Evolutionary conservation across 2,113 vertebrate species (phyloP), one percentile per base, ranked within the genome.

Genomic region (Microtus richardsoni): DNA sequence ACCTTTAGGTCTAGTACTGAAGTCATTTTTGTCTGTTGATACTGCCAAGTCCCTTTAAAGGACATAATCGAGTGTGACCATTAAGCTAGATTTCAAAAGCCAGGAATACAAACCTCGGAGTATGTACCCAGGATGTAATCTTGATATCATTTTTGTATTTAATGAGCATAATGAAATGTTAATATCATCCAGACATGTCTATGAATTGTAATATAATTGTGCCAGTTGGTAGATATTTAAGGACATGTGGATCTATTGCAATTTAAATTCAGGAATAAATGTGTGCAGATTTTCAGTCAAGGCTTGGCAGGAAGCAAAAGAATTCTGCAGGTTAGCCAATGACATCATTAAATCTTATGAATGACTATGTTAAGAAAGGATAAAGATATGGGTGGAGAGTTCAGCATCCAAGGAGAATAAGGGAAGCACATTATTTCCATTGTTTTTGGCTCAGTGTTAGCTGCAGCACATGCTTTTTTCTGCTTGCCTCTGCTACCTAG

Each of bases 101-200:
- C 49, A 75, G 30, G 71, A 64, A 3, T 68, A 30, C 66, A 79
- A 1, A 88, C 6, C 39, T 77, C 86, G 94, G 44, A 92, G 12
- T 62, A 78, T 64, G 30, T 36, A 83, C 16, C 41, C 66, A 94
- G 54, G 74, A 78, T 54, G 78, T 64, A 82, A 92, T 88, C 68
- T 86, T 92, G 74, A 92, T 88, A 75, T 97, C 44, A 96, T 44
- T 83, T 47, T 84, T 39, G 54, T 78, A 82, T 88, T 71, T 92
- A 97, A 94, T 62, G 71, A 82, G 60, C 91, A 93, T 70, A 90
- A 39, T 95, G 74, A 95, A 95, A 94, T 87, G 73, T 24, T 87
- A 62, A 54, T 54, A 62, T 91, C 83, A 92, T 41, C 71, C 44
- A 95, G 85, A 95, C 84, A 52, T 58, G 13, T n/a, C 70, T n/a